These are phyloP conservation scores for Hormaphis cornu DNA, from an alignment of 1,140 invertebrate species.

Conservation along the genomic window DNA sequence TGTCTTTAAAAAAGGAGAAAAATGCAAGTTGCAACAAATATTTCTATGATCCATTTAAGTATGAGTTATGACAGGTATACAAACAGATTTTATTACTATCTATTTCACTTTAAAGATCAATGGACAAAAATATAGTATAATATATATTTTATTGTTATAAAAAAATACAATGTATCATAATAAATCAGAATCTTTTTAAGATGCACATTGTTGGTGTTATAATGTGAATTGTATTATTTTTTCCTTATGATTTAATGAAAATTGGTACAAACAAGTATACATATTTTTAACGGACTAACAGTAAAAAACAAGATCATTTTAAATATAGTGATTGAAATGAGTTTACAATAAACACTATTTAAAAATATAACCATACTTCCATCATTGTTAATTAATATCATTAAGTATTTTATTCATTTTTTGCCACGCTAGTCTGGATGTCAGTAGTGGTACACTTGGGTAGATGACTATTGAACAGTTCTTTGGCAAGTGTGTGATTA, in stretches of 20 bases:
- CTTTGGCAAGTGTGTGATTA: neutral
- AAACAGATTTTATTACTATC: no score
- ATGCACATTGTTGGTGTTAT: conserved; percentile 7
- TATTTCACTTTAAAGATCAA: no score
- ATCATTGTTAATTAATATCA: no score
- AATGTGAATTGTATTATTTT: neutral
- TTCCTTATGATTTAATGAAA: no score
- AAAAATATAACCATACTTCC: neutral
- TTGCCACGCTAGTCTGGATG: neutral
- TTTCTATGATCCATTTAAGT: no score
- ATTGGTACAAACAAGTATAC: no score
- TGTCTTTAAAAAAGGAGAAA: no score
- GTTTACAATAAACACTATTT: conserved; percentile 9
- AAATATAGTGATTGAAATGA: neutral
- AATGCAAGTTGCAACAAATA: no score
- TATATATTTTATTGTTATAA: neutral
- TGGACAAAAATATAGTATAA: neutral
- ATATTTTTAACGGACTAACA: no score
- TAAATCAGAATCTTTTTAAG: neutral
- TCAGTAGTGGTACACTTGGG: neutral
- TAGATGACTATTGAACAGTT: neutral
- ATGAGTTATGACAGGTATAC: no score
- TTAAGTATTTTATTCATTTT: no score
- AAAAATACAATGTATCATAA: conserved; percentile 11
- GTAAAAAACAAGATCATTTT: no score